These are phyloP conservation scores for Phrynocephalus forsythii DNA, from an alignment of 2,797 vertebrate genomes.

Conservation along the genomic window DNA sequence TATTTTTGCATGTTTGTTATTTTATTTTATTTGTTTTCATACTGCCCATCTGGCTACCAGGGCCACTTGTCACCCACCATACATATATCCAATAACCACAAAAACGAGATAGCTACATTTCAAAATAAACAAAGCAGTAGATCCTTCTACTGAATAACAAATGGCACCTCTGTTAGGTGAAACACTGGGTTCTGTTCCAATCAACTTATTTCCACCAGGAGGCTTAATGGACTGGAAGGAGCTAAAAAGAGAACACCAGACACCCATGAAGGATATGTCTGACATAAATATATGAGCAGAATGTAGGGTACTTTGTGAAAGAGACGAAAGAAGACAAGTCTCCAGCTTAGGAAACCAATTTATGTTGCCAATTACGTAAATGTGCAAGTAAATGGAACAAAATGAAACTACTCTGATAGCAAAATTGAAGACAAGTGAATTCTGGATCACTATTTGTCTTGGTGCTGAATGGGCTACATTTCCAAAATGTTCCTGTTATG, in stretches of 20 bases:
- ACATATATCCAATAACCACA: neutral
- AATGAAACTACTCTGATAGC: neutral
- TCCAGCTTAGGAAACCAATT: neutral
- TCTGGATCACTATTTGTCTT: neutral
- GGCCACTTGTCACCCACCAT: too few species aligned
- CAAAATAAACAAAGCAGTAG: neutral
- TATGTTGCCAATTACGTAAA: neutral
- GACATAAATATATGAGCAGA: conserved; percentile 7
- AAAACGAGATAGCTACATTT: neutral
- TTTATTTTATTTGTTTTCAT: too few species aligned
- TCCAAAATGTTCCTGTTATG: neutral
- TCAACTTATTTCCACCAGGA: conserved; percentile 5
- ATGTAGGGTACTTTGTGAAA: neutral
- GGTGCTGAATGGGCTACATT: neutral
- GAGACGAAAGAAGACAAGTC: neutral
- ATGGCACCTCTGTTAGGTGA: neutral
- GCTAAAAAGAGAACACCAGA: conserved; percentile 1
- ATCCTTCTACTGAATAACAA: conserved; percentile 8
- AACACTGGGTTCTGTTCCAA: conserved; percentile 9
- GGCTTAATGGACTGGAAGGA: conserved; percentile 7
- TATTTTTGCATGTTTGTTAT: neutral
- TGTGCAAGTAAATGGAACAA: neutral
- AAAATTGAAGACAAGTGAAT: neutral
- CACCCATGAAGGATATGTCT: neutral
- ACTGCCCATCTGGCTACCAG: too few species aligned